Percentiles rank a stretch among this genome's conserved stretches.
Evolutionary conservation across 2,888 invertebrate genomes (phyloP).

Genomic region (Dysmachus trigonus): DNA sequence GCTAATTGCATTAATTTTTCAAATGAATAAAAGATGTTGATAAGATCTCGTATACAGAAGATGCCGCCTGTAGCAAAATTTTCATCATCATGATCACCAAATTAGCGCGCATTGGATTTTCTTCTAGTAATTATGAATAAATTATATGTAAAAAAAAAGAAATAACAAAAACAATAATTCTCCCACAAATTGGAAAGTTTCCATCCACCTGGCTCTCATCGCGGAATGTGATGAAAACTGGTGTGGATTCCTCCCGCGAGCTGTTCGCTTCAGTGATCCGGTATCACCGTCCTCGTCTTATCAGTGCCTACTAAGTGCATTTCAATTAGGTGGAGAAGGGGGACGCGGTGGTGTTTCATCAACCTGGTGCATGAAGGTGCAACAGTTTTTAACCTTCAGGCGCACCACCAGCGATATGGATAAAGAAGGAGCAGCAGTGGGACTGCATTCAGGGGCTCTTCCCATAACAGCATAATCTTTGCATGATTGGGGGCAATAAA

Average conservation of each 20-base stretch:
- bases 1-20: too few species aligned
- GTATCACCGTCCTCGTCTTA: not conserved
- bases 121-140: not conserved
- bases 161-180: not conserved
- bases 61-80: not conserved
- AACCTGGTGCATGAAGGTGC: not conserved
- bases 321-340: not conserved
- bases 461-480: conserved; percentile 35
- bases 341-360: not conserved
- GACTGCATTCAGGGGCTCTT: conserved; percentile 12
- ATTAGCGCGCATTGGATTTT: not conserved
- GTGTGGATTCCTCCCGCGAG: not conserved
- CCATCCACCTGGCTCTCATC: not conserved
- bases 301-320: conserved; percentile 20
- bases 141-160: not conserved
- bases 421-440: not conserved
- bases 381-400: conserved; percentile 33
- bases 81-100: not conserved
- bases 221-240: not conserved
- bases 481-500: conserved; percentile 45
- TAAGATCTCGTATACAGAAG: not conserved
- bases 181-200: not conserved
- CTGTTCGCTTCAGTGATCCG: not conserved
- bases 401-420: not conserved
- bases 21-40: not conserved